Evolutionary conservation across 2,113 vertebrate species (phyloP).

Genomic region (Labeo rohita): DNA sequence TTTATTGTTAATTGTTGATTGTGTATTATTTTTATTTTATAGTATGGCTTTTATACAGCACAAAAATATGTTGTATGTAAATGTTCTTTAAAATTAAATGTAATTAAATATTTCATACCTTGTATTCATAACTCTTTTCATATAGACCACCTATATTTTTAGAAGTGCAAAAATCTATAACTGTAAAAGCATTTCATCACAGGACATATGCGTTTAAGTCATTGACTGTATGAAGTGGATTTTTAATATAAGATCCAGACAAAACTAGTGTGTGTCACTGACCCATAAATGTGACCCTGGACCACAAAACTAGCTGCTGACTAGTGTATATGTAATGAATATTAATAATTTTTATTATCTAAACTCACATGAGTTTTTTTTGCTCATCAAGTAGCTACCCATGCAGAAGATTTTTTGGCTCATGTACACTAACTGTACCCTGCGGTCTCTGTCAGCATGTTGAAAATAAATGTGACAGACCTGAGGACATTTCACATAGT

Average conservation of each 20-base stretch:
- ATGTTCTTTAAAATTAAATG: not conserved
- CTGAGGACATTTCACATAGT: not conserved
- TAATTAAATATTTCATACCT: not conserved
- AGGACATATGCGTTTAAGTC: not conserved
- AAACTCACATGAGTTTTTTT: not conserved
- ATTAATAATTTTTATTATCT: not conserved
- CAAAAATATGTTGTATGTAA: not conserved
- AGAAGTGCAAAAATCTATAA: not conserved
- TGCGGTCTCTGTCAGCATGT: constrained; percentile 9
- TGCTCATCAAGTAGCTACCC: not conserved
- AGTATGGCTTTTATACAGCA: not conserved
- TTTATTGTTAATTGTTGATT: not conserved
- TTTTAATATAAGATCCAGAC: not conserved
- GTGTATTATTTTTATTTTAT: not conserved
- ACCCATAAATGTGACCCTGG: not conserved
- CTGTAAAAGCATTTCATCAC: not conserved
- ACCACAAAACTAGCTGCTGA: no score
- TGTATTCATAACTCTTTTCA: not conserved
- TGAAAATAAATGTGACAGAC: constrained; percentile 21
- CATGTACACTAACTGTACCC: not conserved
- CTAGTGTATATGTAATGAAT: not conserved
- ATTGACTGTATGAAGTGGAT: not conserved
- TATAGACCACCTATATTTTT: not conserved
- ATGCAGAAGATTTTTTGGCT: constrained; percentile 2
- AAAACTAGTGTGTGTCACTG: not conserved